Conservation (phyloP, 2,113 vertebrate genomes). For the Aldabrachelys gigantea region DNA sequence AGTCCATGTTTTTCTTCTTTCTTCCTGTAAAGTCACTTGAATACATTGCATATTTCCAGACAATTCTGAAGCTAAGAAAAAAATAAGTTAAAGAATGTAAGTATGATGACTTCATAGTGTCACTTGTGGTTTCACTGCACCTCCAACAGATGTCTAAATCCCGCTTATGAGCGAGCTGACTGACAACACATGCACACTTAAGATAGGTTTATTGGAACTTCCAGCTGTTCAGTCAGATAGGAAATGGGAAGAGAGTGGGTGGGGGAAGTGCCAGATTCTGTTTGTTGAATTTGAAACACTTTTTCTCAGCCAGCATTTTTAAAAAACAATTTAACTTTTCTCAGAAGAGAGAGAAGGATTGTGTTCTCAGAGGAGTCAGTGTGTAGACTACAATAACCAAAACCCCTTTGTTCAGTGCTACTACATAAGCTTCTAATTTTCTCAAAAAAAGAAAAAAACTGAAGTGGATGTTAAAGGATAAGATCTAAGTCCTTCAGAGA, state of each 20-base stretch:
- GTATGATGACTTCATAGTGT: background rate
- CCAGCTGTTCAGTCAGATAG: background rate
- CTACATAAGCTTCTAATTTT: background rate
- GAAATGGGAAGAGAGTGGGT: background rate
- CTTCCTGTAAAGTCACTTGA: background rate
- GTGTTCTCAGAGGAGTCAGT: background rate
- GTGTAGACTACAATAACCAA: background rate
- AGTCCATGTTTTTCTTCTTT: background rate
- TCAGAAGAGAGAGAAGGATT: background rate
- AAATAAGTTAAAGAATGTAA: background rate
- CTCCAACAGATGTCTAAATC: background rate
- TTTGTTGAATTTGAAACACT: background rate
- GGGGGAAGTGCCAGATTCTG: background rate
- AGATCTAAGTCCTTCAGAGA: background rate
- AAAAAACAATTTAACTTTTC: background rate
- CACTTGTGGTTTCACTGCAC: conserved; percentile 9
- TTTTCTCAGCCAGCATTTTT: background rate
- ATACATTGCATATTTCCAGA: conserved; percentile 26
- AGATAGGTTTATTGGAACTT: background rate
- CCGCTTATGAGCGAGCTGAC: background rate
- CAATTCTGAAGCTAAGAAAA: conserved; percentile 13
- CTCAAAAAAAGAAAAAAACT: background rate
- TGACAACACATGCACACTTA: background rate
- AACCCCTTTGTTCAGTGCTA: background rate
- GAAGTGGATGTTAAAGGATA: background rate